Evolutionary conservation across 2,797 vertebrate species (phyloP).

Genomic region (Australoheros facetus): DNA sequence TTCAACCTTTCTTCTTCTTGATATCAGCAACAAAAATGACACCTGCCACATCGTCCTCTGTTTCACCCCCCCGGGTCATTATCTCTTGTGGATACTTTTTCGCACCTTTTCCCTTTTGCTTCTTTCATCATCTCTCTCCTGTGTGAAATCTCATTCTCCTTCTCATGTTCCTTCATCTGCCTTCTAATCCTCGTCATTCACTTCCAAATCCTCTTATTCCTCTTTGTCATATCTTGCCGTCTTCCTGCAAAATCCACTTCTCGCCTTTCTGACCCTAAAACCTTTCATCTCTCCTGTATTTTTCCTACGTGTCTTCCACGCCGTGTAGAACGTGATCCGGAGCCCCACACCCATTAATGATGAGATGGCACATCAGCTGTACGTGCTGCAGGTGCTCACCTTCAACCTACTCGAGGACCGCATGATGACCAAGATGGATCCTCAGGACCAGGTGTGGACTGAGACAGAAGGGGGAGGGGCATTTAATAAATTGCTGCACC

Average conservation of each 20-base stretch:
- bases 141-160: slow-evolving; percentile 26
- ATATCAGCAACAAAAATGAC: slow-evolving; percentile 42
- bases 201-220: slow-evolving; percentile 46
- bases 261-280: slow-evolving; percentile 26
- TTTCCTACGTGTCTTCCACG: not conserved
- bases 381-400: slow-evolving; percentile 95
- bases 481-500: too few relatives aligned
- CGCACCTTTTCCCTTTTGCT: slow-evolving; percentile 37
- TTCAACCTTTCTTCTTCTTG: slow-evolving; percentile 24
- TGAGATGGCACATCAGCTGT: slow-evolving; percentile 98
- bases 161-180: slow-evolving; percentile 17
- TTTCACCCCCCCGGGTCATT: slow-evolving; percentile 32
- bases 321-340: slow-evolving; percentile 80
- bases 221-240: slow-evolving; percentile 25
- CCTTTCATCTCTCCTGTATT: not conserved
- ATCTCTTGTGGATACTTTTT: slow-evolving; percentile 38
- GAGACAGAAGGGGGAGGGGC: not conserved
- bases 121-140: slow-evolving; percentile 20
- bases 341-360: slow-evolving; percentile 91
- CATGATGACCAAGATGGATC: slow-evolving; percentile 99
- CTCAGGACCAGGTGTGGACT: slow-evolving; percentile 91
- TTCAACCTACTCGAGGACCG: slow-evolving; percentile 97
- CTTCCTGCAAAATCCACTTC: slow-evolving; percentile 28
- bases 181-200: slow-evolving; percentile 40
- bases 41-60: slow-evolving; percentile 30